Evolutionary conservation across 2,888 invertebrate genomes (phyloP).

Genomic region (Aporophyla nigra): DNA sequence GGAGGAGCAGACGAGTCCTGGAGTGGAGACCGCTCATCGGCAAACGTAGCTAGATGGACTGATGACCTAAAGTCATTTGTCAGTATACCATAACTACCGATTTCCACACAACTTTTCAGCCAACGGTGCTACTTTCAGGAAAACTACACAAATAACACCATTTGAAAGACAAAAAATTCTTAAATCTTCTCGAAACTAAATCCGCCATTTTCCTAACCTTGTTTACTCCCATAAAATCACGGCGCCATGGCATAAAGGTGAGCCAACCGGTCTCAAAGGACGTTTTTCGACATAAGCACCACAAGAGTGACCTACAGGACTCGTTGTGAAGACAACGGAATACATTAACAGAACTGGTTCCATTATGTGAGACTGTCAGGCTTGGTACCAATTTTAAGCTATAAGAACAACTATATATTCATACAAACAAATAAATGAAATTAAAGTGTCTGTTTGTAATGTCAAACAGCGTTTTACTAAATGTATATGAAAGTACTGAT

Average conservation of each 20-base stretch:
- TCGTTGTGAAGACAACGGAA: constrained; percentile 65
- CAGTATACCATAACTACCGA: neutral
- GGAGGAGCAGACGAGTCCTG: too few species aligned
- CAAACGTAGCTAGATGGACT: too few species aligned
- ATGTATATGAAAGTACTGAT: too few species aligned
- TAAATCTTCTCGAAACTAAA: neutral
- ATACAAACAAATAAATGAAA: too few species aligned
- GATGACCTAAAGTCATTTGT: too few species aligned
- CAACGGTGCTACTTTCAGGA: neutral
- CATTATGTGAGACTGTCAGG: constrained; percentile 19
- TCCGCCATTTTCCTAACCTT: constrained; percentile 8
- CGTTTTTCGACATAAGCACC: constrained; percentile 68
- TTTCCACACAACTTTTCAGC: neutral
- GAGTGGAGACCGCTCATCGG: too few species aligned
- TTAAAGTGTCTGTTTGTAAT: too few species aligned
- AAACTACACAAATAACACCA: neutral
- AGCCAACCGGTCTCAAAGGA: constrained; percentile 67
- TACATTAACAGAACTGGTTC: constrained; percentile 71
- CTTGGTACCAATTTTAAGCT: constrained; percentile 19
- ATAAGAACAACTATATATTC: neutral
- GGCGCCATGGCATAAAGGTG: constrained; percentile 47
- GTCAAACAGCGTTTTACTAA: too few species aligned
- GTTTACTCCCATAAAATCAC: constrained; percentile 20
- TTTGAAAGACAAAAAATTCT: neutral
- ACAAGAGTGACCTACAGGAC: constrained; percentile 76